Evolutionary conservation across 2,797 vertebrate genomes (phyloP).

Genomic region (Glossophaga mutica): DNA sequence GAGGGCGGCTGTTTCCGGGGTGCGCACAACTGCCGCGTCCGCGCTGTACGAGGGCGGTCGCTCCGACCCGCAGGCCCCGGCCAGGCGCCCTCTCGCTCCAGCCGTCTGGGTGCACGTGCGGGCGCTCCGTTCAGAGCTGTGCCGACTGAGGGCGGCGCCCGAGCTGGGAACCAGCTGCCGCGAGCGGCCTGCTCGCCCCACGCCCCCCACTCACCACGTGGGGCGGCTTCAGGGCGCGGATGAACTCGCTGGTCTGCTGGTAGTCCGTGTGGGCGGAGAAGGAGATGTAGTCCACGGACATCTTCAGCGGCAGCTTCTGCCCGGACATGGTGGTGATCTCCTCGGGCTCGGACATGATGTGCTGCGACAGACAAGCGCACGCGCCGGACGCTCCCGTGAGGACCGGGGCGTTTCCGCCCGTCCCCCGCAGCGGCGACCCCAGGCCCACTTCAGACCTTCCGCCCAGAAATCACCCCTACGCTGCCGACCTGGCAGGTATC

Average conservation of each 20-base stretch:
- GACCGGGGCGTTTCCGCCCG: neutral
- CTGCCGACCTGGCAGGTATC: neutral
- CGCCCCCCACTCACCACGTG: slow-evolving; percentile 84
- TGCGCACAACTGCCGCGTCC: neutral
- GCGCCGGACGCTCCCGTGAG: neutral
- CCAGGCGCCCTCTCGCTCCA: neutral
- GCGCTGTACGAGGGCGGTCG: neutral
- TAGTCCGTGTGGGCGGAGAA: neutral
- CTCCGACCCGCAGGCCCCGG: rapidly evolving
- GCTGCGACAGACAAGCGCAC: slow-evolving; percentile 69
- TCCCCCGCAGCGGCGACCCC: neutral
- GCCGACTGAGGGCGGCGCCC: neutral
- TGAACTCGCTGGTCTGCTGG: neutral
- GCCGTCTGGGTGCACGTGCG: too few relatives aligned
- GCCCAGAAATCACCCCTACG: neutral
- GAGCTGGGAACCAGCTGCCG: neutral
- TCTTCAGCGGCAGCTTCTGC: neutral
- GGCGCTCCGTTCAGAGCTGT: neutral
- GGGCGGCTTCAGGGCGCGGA: neutral
- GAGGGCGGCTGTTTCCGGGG: neutral
- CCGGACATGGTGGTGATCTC: neutral
- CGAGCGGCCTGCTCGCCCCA: neutral
- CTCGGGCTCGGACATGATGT: neutral
- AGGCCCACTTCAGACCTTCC: neutral
- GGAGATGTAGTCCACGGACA: neutral